Percentiles rank a stretch among this genome's conserved stretches.
Evolutionary conservation across 1,140 invertebrate species (phyloP).

Genomic region (Drosophila novamexicana): DNA sequence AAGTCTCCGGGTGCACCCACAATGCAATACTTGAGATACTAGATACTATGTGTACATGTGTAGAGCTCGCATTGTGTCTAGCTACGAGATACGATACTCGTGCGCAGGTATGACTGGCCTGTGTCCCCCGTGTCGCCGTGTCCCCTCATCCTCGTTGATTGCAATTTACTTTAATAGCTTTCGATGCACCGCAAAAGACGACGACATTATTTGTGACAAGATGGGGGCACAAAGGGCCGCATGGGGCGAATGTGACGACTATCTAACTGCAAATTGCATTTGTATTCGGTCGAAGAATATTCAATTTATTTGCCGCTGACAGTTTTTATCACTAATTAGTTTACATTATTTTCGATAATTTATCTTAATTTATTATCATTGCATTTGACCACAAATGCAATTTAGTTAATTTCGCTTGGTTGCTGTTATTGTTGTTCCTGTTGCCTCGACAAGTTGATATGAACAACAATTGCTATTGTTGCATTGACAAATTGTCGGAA

Average conservation of each 20-base stretch:
- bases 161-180: slow-evolving; percentile 82
- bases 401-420: slow-evolving; percentile 71
- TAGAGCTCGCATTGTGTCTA: not conserved
- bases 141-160: slow-evolving; percentile 31
- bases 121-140: not conserved
- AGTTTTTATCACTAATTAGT: slow-evolving; percentile 80
- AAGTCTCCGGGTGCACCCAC: slow-evolving; percentile 1
- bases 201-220: slow-evolving; percentile 22
- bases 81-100: slow-evolving; percentile 18
- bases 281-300: slow-evolving; percentile 55
- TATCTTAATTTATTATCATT: slow-evolving; percentile 77
- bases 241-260: slow-evolving; percentile 36
- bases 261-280: slow-evolving; percentile 55
- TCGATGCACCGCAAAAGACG: slow-evolving; percentile 63
- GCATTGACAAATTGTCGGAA: slow-evolving; percentile 65
- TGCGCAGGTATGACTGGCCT: slow-evolving; percentile 7
- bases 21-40: slow-evolving; percentile 18
- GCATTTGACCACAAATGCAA: slow-evolving; percentile 73
- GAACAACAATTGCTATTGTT: slow-evolving; percentile 36
- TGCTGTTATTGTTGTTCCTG: slow-evolving; percentile 13
- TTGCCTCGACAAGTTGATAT: slow-evolving; percentile 46
- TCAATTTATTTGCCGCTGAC: slow-evolving; percentile 76
- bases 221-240: slow-evolving; percentile 38
- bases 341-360: slow-evolving; percentile 75
- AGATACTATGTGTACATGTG: slow-evolving; percentile 32